Base-by-base conservation (phyloP, 2,888 invertebrate genomes). In the Smittia aterrima region DNA sequence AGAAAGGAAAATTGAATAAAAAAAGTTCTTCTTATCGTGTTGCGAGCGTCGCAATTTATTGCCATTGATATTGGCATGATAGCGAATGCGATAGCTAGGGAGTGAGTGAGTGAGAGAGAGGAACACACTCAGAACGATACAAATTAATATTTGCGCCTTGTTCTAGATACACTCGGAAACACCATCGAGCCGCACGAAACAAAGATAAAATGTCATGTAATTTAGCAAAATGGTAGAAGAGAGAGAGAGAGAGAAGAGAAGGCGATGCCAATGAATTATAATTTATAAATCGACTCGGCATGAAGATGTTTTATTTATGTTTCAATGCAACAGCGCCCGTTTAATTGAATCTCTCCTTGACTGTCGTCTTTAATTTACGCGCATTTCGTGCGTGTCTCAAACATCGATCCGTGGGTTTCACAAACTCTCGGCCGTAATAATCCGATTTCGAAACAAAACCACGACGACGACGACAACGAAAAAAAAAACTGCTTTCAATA, bases 181-280 rank as follows among this genome's bases (percentile, higher is more conserved):
- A 67, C n/a, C 67, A 40, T 16, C 20, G 16, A 32, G 32, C 32
- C 18, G 11, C 47, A 47, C 47, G 47, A 47, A 47, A 47, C 47
- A 47, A 47, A 38, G 67, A 67, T 67, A 67, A 67, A 40, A 18
- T 67, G 67, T 67, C 67, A 67, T 67, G 67, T 67, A 40, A 66
- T 66, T 66, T 66, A 66, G 66, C 25, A 27, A 66, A 47, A 47
- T 47, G 47, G 47, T 47, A 16, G 47, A 7, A 66, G 11, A 32
- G 24, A 13, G 9, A 9, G 4, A 9, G 9, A 32, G 32, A 32
- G 9, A 32, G 32, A 3, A 9, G 9, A 32, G 32, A 32, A 32
- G 32, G 32, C 32, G 18, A 66, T 66, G 66, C 32, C 66, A 66
- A 66, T 66, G 66, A 66, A 66, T 66, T 66, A 66, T n/a, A n/a